Evolutionary conservation across 2,113 vertebrate species (phyloP), one percentile per base, ranked within the genome.

Genomic region (Pelusios castaneus): DNA sequence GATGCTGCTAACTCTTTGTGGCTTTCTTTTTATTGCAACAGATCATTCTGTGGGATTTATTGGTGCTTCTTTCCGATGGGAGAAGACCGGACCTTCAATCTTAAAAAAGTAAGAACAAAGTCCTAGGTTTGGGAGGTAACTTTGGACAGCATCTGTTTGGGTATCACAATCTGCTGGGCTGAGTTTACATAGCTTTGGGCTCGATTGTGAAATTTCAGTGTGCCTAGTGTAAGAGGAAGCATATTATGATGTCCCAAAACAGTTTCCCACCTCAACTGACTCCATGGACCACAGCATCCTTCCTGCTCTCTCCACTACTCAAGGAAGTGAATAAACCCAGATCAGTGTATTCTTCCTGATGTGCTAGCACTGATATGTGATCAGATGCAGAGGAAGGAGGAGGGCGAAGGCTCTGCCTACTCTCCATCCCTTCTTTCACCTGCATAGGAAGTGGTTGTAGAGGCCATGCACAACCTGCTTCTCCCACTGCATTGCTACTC

Each of bases 91-190:
- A 47, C 43, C 89, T 12, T 89, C 94, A 76, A 21, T 94, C 79
- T 80, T 98, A 88, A 97, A 96, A 94, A 90, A 97, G 95, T 98
- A 97, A 97, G 97, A 52, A 89, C 31, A 41, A 91, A 89, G 11
- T 70, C 80, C 27, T 16, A 43, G 52, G 21, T n/a, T 89, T 89
- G 82, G 34, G 52, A 87, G 24, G 80, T 0, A 4, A 87, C 9
- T 55, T 51, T 84, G 56, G 9, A 38, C 31, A 80, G 79, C 86
- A 55, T 21, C 47, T 84, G 31, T 83, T 16, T 27, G 8, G 43
- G 22, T 12, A 54, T 49, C 47, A 17, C 51, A 43, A 31, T 43
- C 73, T 58, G 19, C 27, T 25, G 80, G 41, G 38, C 45, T 89
- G 89, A 22, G 16, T 63, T 7, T 51, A 5, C 82, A 82, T 34